A percentile compares a stretch with the other conserved stretches of the same genome.
These are phyloP conservation scores for Pygathrix nemaeus DNA, from an alignment of 2,113 vertebrate species.

Conservation along the genomic window DNA sequence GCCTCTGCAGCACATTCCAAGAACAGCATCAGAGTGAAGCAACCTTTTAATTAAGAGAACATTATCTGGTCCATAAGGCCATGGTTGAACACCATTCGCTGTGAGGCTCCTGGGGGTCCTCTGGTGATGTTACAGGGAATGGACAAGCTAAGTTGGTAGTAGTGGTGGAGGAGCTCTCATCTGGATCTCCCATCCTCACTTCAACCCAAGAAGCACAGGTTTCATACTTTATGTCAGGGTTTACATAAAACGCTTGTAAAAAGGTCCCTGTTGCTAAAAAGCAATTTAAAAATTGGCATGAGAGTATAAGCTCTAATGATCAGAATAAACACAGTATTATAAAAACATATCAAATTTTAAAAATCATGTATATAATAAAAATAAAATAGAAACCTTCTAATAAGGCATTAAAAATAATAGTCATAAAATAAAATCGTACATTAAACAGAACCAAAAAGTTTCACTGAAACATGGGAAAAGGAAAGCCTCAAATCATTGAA, in stretches of 20 bases:
- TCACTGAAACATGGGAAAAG: neutral
- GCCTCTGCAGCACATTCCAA: neutral
- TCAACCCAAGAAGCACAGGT: neutral
- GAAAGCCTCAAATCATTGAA: neutral
- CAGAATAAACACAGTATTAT: neutral
- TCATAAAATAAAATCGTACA: slow-evolving; percentile 9
- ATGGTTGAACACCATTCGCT: neutral
- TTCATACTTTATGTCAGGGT: neutral
- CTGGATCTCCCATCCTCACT: neutral
- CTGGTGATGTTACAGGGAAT: neutral
- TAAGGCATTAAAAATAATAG: neutral
- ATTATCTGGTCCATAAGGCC: neutral
- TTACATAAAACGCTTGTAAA: slow-evolving; percentile 17
- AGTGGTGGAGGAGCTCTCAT: neutral
- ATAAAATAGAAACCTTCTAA: neutral
- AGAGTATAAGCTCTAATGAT: neutral
- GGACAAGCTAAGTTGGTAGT: neutral
- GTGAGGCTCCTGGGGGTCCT: neutral
- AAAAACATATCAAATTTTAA: neutral
- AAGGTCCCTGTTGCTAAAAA: neutral
- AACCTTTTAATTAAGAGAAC: neutral
- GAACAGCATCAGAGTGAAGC: neutral
- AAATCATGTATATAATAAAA: neutral
- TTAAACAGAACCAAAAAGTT: neutral
- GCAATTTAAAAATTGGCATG: neutral